A percentile compares a stretch with the other conserved stretches of the same genome.
Conservation (phyloP, 2,888 invertebrate species). For the Torymus tubicola region DNA sequence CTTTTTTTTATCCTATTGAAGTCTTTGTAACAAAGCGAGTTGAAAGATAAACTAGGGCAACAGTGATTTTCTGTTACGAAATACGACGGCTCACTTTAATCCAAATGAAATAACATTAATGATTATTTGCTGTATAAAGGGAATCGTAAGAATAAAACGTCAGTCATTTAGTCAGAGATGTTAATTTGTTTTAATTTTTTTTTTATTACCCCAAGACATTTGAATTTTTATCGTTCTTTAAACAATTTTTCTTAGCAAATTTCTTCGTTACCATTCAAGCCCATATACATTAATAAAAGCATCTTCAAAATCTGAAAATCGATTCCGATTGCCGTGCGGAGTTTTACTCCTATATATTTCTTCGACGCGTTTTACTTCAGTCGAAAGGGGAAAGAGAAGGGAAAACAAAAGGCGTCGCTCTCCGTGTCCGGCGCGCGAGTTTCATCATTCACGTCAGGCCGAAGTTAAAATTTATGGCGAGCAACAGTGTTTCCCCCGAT, state of each 20-base stretch:
- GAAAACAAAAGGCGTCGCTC: no score
- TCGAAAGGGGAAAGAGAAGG: not conserved
- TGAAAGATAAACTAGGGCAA: slow-evolving; percentile 20
- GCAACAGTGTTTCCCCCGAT: not conserved
- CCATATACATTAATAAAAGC: no score
- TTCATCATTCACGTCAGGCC: slow-evolving; percentile 33
- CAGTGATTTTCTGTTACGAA: slow-evolving; percentile 40
- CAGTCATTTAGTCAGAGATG: no score
- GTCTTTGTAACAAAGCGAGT: slow-evolving; percentile 21
- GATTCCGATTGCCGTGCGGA: no score
- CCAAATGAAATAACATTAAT: slow-evolving; percentile 8
- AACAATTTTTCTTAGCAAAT: no score
- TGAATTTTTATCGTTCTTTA: no score
- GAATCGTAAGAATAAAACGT: not conserved
- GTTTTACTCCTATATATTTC: no score
- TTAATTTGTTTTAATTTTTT: no score
- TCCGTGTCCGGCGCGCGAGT: slow-evolving; percentile 5
- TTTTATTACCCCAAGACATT: no score
- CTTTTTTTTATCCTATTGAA: not conserved
- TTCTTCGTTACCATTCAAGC: no score
- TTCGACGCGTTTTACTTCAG: no score
- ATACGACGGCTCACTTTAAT: not conserved
- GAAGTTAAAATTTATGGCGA: slow-evolving; percentile 40
- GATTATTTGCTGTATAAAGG: not conserved
- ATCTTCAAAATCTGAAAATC: no score